Percentiles rank a stretch among this genome's conserved stretches.
phyloP scores from a whole-genome alignment of 2,888 invertebrate genomes.

The Chymomyza procnemis region DNA sequence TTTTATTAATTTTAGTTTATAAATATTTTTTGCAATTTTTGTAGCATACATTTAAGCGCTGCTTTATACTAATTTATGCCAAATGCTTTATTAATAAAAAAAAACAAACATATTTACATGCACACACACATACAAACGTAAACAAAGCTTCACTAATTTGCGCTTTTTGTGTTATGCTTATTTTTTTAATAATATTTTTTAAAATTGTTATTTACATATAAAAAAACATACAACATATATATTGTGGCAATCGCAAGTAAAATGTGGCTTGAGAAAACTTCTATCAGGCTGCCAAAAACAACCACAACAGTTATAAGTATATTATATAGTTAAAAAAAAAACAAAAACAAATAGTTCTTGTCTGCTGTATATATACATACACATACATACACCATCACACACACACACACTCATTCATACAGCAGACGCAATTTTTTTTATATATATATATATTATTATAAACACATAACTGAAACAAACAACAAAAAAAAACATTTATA shows the following conservation, averaged over 20 bases:
- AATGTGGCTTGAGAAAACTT: background rate
- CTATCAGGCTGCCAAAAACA: background rate
- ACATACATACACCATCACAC: slow-evolving; percentile 28
- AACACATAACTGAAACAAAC: slow-evolving; percentile 28
- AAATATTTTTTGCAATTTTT: background rate
- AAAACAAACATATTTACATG: slow-evolving; percentile 20
- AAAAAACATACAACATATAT: slow-evolving; percentile 29
- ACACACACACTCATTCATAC: slow-evolving; percentile 18
- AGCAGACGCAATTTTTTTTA: background rate
- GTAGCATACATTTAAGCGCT: slow-evolving; percentile 44
- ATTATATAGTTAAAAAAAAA: slow-evolving; percentile 16
- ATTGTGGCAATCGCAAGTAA: slow-evolving; percentile 75
- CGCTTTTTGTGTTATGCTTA: slow-evolving; percentile 32
- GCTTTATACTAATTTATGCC: slow-evolving; percentile 18
- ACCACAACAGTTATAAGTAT: slow-evolving; percentile 33
- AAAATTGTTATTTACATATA: slow-evolving; percentile 33
- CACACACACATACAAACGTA: slow-evolving; percentile 12
- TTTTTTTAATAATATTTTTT: slow-evolving; percentile 19
- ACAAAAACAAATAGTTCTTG: slow-evolving; percentile 7
- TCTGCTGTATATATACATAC: slow-evolving; percentile 24
- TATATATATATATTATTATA: slow-evolving; percentile 26
- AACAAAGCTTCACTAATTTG: slow-evolving; percentile 22
- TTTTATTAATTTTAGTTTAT: slow-evolving; percentile 19
- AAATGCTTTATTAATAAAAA: slow-evolving; percentile 36
- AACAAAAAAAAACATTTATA: slow-evolving; percentile 12